Base-by-base conservation (phyloP, 2,888 invertebrate genomes). In the Chloroclystis v-ata region DNA sequence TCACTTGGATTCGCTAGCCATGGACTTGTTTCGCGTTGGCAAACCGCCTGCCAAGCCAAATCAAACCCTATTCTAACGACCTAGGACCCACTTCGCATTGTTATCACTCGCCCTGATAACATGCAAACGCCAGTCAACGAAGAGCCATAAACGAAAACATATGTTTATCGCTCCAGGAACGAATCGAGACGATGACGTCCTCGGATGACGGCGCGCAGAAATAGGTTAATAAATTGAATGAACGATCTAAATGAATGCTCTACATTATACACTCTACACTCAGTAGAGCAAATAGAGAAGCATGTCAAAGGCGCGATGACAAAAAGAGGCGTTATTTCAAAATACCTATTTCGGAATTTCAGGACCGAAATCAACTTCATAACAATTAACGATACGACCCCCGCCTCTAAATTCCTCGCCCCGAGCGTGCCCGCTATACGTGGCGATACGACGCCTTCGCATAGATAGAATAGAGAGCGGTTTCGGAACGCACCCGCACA, bases 391-490 rank as follows among this genome's bases (percentile, higher is more conserved):
- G 85, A 87, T 85, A 86, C 85, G 86, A 86, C 86, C 86, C 86
- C 86, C 86, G 85, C 85, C 84, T 85, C 86, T 84, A 85, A 85
- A 87, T 87, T 86, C 86, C 86, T 86, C 83, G 86, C 86, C 86
- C 82, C 82, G 83, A 86, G 86, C 86, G 85, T 82, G 83, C 79
- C 85, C 83, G 85, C 82, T 83, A 80, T 82, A 83, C 85, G 84
- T 78, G 82, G 84, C 83, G 81, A 81, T 82, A 82, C 83, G 85
- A 83, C 86, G 86, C 86, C 86, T 86, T 87, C 86, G 86, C 86
- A 86, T 86, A 87, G 86, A 87, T 86, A 87, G 86, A 87, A 86
- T 87, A 87, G 87, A 87, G 87, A 86, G 86, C 85, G 87, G 86
- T 86, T 87, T 86, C 85, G 84, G 86, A 87, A 86, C 86, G 85